Percentiles rank a stretch among this genome's conserved stretches.
phyloP scores from a whole-genome alignment of 2,797 vertebrate species.

The Spinus pinus region DNA sequence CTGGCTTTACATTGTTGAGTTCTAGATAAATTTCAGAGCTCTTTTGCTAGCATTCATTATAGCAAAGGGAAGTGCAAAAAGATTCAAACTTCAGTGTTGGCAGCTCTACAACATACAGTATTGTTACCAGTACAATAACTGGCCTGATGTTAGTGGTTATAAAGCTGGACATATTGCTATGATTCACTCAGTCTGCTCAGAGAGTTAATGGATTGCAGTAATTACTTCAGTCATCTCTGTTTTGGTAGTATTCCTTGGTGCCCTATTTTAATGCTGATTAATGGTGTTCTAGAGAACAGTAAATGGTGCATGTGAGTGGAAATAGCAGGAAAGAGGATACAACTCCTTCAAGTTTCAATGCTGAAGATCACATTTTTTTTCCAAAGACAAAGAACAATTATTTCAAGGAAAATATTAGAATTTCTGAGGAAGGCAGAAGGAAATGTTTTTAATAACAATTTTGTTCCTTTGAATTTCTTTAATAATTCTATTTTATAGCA shows the following conservation, averaged over 20 bases:
- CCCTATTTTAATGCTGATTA: constrained; percentile 79
- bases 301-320: constrained; percentile 22
- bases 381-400: neutral
- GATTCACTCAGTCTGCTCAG: constrained; percentile 79
- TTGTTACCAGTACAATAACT: constrained; percentile 49
- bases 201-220: constrained; percentile 83
- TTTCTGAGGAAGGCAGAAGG: neutral
- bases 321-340: neutral
- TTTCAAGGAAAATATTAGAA: neutral
- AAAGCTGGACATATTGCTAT: constrained; percentile 77
- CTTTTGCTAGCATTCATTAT: neutral
- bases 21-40: constrained; percentile 5
- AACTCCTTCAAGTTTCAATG: neutral
- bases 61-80: neutral
- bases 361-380: neutral
- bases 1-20: neutral
- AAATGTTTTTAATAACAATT: neutral
- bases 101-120: neutral
- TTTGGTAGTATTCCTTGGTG: constrained; percentile 72
- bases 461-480: neutral
- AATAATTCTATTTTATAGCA: neutral
- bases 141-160: constrained; percentile 44
- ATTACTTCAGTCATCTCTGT: constrained; percentile 80
- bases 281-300: constrained; percentile 74
- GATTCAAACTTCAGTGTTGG: neutral